Evolutionary conservation across 1,140 invertebrate species (phyloP).

Genomic region (Ridgeia piscesae): DNA sequence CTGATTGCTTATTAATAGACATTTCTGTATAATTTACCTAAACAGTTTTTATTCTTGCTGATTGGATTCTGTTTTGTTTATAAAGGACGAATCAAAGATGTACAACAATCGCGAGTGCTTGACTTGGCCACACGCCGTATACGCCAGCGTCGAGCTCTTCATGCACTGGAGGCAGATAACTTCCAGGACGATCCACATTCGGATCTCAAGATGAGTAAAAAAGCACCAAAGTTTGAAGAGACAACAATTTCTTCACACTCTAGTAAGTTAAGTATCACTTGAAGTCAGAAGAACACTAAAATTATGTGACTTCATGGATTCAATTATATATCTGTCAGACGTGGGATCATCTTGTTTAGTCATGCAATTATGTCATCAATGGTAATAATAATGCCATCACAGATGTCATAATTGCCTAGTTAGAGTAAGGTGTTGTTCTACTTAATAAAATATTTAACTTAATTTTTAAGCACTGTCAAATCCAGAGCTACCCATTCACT

Average conservation of each 20-base stretch:
- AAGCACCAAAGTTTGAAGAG: slow-evolving; percentile 93
- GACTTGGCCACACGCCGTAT: slow-evolving; percentile 85
- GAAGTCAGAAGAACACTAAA: background rate
- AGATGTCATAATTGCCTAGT: too few species aligned
- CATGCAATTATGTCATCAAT: too few species aligned
- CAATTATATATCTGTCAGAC: background rate
- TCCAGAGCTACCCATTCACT: too few species aligned
- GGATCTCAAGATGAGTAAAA: slow-evolving; percentile 84
- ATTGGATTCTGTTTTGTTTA: background rate
- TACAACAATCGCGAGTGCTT: slow-evolving; percentile 68
- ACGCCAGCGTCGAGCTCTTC: slow-evolving; percentile 84
- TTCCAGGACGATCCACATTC: slow-evolving; percentile 98
- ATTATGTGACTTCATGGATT: background rate
- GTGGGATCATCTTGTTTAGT: background rate
- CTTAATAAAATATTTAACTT: too few species aligned
- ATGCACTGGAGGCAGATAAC: slow-evolving; percentile 95
- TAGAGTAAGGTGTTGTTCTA: too few species aligned
- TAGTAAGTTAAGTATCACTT: background rate
- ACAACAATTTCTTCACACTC: slow-evolving; percentile 53
- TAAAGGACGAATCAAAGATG: slow-evolving; percentile 45
- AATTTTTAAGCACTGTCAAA: too few species aligned
- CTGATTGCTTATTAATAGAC: background rate
- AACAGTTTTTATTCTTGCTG: background rate
- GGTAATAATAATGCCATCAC: too few species aligned
- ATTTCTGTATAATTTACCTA: background rate